Percentiles rank a stretch among this genome's conserved stretches.
These are phyloP conservation scores for Drosophila nigrodunni DNA, from an alignment of 1,140 invertebrate species.

Conservation along the genomic window DNA sequence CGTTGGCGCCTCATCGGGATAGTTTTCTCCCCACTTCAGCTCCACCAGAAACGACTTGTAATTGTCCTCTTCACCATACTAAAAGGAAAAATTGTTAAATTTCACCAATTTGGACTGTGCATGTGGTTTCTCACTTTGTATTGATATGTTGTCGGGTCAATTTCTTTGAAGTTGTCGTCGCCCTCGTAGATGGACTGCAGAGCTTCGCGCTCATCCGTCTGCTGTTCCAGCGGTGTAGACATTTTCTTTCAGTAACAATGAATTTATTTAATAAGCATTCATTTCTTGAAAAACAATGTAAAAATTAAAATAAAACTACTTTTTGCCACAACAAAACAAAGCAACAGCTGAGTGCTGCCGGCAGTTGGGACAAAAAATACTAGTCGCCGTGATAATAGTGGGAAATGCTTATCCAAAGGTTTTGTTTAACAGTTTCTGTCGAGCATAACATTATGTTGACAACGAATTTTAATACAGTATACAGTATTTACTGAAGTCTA, in stretches of 20 bases:
- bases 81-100: constrained; percentile 68
- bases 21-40: constrained; percentile 93
- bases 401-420: too few relatives aligned
- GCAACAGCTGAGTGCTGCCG: constrained; percentile 57
- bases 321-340: constrained; percentile 60
- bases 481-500: too few relatives aligned
- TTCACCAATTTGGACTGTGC: neutral
- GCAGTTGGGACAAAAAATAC: constrained; percentile 4
- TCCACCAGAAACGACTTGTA: constrained; percentile 94
- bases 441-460: too few relatives aligned
- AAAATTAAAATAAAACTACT: constrained; percentile 35
- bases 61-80: constrained; percentile 94
- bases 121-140: constrained; percentile 90
- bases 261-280: constrained; percentile 26
- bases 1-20: constrained; percentile 92
- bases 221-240: constrained; percentile 88
- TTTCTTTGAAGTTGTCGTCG: constrained; percentile 93
- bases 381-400: too few relatives aligned
- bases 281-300: constrained; percentile 18
- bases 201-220: constrained; percentile 96
- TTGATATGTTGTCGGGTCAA: constrained; percentile 92
- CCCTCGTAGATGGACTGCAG: constrained; percentile 97
- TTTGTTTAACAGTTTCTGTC: too few relatives aligned
- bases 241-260: constrained; percentile 77
- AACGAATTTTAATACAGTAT: too few relatives aligned